Base-by-base conservation (phyloP, 2,888 invertebrate species). In the Willowsia nigromaculata region DNA sequence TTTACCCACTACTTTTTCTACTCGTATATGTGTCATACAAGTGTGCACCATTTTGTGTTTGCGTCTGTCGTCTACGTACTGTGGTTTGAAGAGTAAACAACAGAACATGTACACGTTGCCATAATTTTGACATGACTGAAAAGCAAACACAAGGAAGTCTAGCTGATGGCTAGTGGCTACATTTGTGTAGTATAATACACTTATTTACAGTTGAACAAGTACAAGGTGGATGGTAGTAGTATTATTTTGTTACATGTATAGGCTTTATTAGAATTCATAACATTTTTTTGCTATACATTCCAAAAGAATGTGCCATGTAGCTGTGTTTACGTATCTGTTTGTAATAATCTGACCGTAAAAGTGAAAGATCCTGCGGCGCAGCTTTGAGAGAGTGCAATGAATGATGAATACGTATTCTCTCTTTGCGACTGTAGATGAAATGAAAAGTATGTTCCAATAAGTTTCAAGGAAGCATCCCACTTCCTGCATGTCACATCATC, bases 401-500 rank as follows among this genome's bases (percentile, higher is more conserved):
- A 13, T 13, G 13, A 15, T 47, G 15, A 7, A 13, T 13, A 13
- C 6, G 50, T 13, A 50, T 5, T 11, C 18, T 18, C 50, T 6
- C 50, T 40, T 40, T 40, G 18, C 4, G n/a, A 11, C 1, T 50
- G 50, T n/a, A n/a, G 15, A 18, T 50, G 50, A 50, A 50, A 50
- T 13, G 47, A 2, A 15, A 2, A 15, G 13, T 15, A 47, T 13
- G 47, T 7, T 47, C 47, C 27, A 15, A n/a, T n/a, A n/a, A 30
- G 33, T 62, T 56, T 27, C 56, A 56, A 56, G 78, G 56, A 56
- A 56, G 56, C 37, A 25, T 27, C 56, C 50, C 56, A 37, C 78
- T 80, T 80, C 78, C 78, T 80, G 37, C 56, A 80, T 80, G 78
- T 37, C 78, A 53, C 47, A 56, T 80, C 78, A 56, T 56, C 56